phyloP scores from a whole-genome alignment of 2,113 vertebrate species.

The Todiramphus chloris region DNA sequence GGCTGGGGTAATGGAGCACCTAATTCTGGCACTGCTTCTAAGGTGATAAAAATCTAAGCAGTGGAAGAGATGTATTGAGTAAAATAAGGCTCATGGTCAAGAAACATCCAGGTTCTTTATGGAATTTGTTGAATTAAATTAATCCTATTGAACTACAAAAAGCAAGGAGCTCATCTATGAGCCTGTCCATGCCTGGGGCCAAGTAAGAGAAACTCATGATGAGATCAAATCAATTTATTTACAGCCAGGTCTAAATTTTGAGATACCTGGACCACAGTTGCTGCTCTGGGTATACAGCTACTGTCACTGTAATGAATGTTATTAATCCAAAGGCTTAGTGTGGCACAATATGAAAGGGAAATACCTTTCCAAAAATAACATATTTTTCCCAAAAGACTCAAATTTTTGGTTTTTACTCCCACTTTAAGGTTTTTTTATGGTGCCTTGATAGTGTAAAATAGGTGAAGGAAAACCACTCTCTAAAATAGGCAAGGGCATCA shows the following conservation, averaged over 20 bases:
- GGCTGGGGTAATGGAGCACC: not conserved
- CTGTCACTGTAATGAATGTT: not conserved
- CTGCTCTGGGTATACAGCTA: not conserved
- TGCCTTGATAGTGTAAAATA: not conserved
- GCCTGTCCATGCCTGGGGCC: not conserved
- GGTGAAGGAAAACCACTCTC: not conserved
- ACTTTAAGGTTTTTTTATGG: not conserved
- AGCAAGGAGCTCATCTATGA: not conserved
- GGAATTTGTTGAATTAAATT: conserved; percentile 3
- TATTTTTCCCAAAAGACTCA: not conserved
- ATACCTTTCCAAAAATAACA: not conserved
- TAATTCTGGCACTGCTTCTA: not conserved
- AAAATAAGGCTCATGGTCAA: conserved; percentile 17
- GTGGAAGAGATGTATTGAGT: not conserved
- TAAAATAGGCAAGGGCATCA: not conserved
- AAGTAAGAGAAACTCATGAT: conserved; percentile 11
- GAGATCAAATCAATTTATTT: conserved; percentile 8
- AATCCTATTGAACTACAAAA: not conserved
- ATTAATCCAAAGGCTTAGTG: not conserved
- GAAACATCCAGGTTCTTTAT: not conserved
- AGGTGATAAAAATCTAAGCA: conserved; percentile 34
- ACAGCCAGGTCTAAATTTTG: not conserved
- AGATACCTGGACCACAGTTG: not conserved
- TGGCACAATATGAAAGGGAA: not conserved
- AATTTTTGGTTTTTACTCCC: not conserved